Percentiles rank a stretch among this genome's conserved stretches.
Evolutionary conservation across 2,797 vertebrate genomes (phyloP).

Genomic region (Alectoris magna): DNA sequence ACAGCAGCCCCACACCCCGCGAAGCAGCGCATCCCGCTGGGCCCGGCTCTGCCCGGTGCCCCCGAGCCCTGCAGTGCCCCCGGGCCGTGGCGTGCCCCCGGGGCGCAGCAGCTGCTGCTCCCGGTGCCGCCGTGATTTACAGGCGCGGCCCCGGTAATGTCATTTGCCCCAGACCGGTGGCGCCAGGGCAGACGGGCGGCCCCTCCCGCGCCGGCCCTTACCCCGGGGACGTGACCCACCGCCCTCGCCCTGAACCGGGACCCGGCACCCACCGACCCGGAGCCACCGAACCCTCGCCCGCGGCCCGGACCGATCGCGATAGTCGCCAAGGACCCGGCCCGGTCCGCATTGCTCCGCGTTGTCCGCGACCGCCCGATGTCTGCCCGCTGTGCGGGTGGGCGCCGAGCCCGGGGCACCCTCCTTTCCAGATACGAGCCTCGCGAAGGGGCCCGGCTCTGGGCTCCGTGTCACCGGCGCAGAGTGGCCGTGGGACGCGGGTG

Average conservation of each 20-base stretch:
- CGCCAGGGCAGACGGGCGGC: slow-evolving; percentile 17
- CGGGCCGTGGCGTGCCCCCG: neutral
- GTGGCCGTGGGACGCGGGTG: neutral
- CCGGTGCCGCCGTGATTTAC: slow-evolving; percentile 74
- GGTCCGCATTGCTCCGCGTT: neutral
- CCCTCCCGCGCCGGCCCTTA: neutral
- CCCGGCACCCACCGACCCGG: neutral
- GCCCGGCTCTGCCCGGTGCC: neutral
- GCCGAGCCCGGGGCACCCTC: neutral
- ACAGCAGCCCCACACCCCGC: accelerated
- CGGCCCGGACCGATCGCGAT: neutral
- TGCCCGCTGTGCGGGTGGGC: neutral
- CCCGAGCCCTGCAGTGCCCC: neutral
- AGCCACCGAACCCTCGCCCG: neutral
- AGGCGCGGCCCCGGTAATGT: slow-evolving; percentile 51
- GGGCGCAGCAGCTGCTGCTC: slow-evolving; percentile 84
- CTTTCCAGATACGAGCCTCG: neutral
- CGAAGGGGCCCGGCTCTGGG: neutral
- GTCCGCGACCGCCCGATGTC: neutral
- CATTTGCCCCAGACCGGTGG: slow-evolving; percentile 64
- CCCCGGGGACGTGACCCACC: neutral
- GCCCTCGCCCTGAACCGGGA: neutral
- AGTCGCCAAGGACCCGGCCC: neutral
- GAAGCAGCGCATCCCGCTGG: neutral
- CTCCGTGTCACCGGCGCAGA: neutral